phyloP scores from a whole-genome alignment of 1,140 invertebrate species.

The Latrodectus geometricus region DNA sequence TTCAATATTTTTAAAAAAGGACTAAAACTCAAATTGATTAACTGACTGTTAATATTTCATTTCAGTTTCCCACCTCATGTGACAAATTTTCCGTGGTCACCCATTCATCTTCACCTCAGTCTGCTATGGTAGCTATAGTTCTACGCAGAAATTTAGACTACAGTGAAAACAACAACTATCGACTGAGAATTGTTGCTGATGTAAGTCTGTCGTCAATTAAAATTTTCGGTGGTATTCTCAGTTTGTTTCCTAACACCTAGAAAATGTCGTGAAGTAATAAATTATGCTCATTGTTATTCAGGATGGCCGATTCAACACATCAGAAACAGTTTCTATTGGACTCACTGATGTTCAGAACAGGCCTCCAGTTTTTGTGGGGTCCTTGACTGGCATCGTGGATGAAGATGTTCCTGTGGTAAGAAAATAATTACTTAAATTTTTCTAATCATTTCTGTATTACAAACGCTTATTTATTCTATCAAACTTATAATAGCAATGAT shows the following conservation, averaged over 20 bases:
- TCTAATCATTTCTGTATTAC: neutral
- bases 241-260: too few relatives aligned
- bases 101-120: constrained; percentile 75
- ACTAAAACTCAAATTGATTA: neutral
- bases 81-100: constrained; percentile 78
- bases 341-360: constrained; percentile 76
- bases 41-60: neutral
- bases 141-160: constrained; percentile 74
- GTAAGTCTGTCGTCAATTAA: constrained; percentile 44
- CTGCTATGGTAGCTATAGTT: constrained; percentile 77
- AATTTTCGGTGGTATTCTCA: neutral
- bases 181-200: constrained; percentile 70
- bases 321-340: constrained; percentile 79
- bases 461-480: neutral
- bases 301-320: constrained; percentile 83
- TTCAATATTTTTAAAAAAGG: neutral
- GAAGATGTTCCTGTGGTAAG: constrained; percentile 81
- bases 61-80: constrained; percentile 78
- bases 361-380: constrained; percentile 81
- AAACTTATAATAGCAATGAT: too few relatives aligned
- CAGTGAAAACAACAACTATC: constrained; percentile 68
- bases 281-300: constrained; percentile 66
- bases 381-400: constrained; percentile 81
- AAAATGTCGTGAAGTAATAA: neutral
- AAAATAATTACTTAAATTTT: neutral